These are phyloP conservation scores for Vireo altiloquus DNA, from an alignment of 2,113 vertebrate species.

Conservation along the genomic window DNA sequence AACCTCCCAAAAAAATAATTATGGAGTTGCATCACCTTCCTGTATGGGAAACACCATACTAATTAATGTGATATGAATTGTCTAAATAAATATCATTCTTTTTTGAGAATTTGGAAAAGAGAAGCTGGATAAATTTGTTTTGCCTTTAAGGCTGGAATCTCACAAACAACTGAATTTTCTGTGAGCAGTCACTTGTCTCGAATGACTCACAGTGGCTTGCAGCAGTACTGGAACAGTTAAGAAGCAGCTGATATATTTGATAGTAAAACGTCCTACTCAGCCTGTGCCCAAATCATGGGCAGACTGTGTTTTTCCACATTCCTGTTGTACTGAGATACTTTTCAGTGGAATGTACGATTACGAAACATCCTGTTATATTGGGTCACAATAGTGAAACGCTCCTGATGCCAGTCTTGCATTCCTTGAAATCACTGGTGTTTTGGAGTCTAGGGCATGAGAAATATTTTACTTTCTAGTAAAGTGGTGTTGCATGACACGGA, in stretches of 20 bases:
- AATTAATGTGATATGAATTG: not conserved
- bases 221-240: not conserved
- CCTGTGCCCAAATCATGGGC: not conserved
- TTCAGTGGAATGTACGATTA: not conserved
- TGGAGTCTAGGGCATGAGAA: not conserved
- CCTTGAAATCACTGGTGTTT: not conserved
- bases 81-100: not conserved
- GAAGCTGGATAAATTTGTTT: not conserved
- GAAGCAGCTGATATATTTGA: not conserved
- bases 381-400: not conserved
- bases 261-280: not conserved
- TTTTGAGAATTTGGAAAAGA: not conserved
- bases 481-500: not conserved
- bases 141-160: not conserved
- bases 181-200: not conserved
- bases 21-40: not conserved
- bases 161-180: not conserved
- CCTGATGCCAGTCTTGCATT: not conserved
- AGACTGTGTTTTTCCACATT: accelerated
- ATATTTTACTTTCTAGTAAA: not conserved
- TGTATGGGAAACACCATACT: not conserved
- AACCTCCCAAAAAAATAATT: not conserved
- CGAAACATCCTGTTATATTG: not conserved
- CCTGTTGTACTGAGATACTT: not conserved
- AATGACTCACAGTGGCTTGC: not conserved